Conservation (phyloP, 2,888 invertebrate genomes). For the Trilocha varians region DNA sequence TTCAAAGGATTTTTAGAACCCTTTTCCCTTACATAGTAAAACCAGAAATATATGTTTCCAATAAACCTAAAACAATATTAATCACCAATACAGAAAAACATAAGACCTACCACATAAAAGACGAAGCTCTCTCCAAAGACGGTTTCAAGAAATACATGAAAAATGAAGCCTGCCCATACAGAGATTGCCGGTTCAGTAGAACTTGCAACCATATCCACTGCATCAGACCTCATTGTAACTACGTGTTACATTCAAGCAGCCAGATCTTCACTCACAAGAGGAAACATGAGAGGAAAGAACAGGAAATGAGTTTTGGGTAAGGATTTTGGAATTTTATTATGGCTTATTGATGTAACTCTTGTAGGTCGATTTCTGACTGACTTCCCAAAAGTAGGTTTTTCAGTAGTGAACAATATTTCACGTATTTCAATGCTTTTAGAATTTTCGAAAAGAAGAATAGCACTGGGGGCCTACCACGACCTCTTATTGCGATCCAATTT, state of each 20-base stretch:
- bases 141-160: constrained; percentile 99
- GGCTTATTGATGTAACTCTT: not conserved
- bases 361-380: not conserved
- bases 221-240: constrained; percentile 94
- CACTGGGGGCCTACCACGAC: too few species aligned
- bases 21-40: too few species aligned
- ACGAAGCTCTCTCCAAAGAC: constrained; percentile 94
- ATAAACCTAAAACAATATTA: not conserved
- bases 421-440: too few species aligned
- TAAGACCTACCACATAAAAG: constrained; percentile 98
- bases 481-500: too few species aligned
- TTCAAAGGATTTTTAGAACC: too few species aligned
- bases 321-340: constrained; percentile 34
- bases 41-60: too few species aligned
- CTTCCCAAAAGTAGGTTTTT: too few species aligned
- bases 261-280: constrained; percentile 98
- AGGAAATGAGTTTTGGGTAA: constrained; percentile 89
- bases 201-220: constrained; percentile 99
- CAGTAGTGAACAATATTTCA: too few species aligned
- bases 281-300: constrained; percentile 95
- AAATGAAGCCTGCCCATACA: constrained; percentile 93
- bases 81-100: constrained; percentile 86
- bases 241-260: constrained; percentile 96
- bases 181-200: constrained; percentile 92
- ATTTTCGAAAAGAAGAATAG: too few species aligned